Base-by-base conservation (phyloP, 2,797 vertebrate genomes). In the Heterohyrax brucei region DNA sequence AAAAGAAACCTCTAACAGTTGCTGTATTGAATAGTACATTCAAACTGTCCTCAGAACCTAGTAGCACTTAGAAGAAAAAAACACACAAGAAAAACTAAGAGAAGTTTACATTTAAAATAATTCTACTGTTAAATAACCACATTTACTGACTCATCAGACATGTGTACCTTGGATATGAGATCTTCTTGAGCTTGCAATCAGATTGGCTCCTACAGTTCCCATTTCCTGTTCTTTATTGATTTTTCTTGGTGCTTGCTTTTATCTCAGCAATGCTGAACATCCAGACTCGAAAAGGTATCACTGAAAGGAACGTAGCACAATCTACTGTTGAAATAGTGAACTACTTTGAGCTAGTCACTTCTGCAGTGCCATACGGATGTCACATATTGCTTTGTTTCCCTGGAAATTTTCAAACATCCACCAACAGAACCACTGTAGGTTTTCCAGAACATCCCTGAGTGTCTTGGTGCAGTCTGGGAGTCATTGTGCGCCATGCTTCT, bases 281-380 rank as follows among this genome's bases (percentile, higher is more conserved):
- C 61, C 19, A 10, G 82, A 33, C 1, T 64, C 53, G 39, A 44
- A 10, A 53, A 64, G 59, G 19, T 1, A 30, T n/a, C 62, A 80
- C 4, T 56, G 91, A 68, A 88, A 94, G 62, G 86, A 94, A 77
- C 1, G 39, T 13, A 82, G 85, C n/a, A 12, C 93, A 78, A 87
- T 95, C 73, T 84, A 13, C 92, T 94, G 95, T 78, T 94, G 92
- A 70, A 93, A 88, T 50, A 93, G 73, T n/a, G 89, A 79, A 88
- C 87, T 92, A 78, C 79, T 95, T 77, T 26, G 48, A 44, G 33
- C 56, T 16, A 46, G 56, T 2, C 46, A 44, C 13, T 16, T 46
- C 44, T 10, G 12, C 4, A 1, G n/a, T n/a, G 33, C 61, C 79
- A 48, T 1, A 2, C 6, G 33, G 62, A 61, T 22, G 46, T 2